These are phyloP conservation scores for Thalassoma bifasciatum DNA, from an alignment of 2,113 vertebrate genomes.

Conservation along the genomic window DNA sequence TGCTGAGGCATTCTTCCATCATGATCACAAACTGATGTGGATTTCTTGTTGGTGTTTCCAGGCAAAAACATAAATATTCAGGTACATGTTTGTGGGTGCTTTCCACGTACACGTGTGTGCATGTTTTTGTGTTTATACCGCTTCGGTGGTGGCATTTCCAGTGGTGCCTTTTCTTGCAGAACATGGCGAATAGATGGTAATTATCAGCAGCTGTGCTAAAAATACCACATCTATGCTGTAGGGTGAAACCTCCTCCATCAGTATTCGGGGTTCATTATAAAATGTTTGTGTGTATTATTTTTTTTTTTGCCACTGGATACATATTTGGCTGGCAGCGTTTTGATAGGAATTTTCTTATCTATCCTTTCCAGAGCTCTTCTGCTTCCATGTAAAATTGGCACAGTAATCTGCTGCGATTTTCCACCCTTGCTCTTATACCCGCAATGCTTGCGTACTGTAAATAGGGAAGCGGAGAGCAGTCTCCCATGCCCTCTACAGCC, in stretches of 20 bases:
- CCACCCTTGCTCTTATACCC: conserved; percentile 76
- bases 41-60: not conserved
- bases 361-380: conserved; percentile 83
- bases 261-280: conserved; percentile 80
- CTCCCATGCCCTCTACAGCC: conserved; percentile 66
- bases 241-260: conserved; percentile 80
- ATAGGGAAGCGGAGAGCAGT: conserved; percentile 73
- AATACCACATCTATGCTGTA: conserved; percentile 75
- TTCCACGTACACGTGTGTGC: not conserved
- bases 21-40: conserved; percentile 9
- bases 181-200: conserved; percentile 77
- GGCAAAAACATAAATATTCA: conserved; percentile 9
- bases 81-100: not conserved
- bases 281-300: conserved; percentile 81
- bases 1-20: conserved; percentile 11
- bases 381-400: conserved; percentile 83
- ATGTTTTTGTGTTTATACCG: conserved; percentile 8
- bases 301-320: conserved; percentile 80
- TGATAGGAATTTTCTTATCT: conserved; percentile 86
- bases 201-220: conserved; percentile 80
- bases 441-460: conserved; percentile 78
- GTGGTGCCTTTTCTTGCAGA: conserved; percentile 65
- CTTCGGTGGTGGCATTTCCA: conserved; percentile 69
- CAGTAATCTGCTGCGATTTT: conserved; percentile 83
- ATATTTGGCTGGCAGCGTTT: conserved; percentile 83